Evolutionary conservation across 2,888 invertebrate genomes (phyloP).

Genomic region (Epirrita christyi): DNA sequence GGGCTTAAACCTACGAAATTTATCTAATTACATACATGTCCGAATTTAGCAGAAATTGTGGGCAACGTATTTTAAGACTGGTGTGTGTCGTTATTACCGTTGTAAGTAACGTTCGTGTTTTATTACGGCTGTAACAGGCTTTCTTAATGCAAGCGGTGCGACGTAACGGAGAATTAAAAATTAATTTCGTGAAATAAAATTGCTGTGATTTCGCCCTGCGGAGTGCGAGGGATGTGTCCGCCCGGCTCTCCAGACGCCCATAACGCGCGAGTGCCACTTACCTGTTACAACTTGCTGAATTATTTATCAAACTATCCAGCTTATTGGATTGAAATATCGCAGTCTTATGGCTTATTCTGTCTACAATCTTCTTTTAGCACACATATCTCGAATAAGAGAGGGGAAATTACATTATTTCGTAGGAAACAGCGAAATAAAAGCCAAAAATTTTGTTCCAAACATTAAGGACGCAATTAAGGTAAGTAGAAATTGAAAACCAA

Average conservation of each 20-base stretch:
- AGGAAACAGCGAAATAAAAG: neutral
- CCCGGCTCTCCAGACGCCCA: slow-evolving; percentile 64
- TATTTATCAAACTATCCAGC: slow-evolving; percentile 80
- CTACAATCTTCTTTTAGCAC: slow-evolving; percentile 55
- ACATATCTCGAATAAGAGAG: slow-evolving; percentile 8
- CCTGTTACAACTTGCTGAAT: slow-evolving; percentile 81
- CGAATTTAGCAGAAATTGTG: slow-evolving; percentile 32
- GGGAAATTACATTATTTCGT: slow-evolving; percentile 35
- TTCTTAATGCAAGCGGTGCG: slow-evolving; percentile 38
- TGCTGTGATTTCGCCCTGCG: slow-evolving; percentile 62
- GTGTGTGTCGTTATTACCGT: slow-evolving; percentile 32
- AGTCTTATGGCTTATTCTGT: slow-evolving; percentile 52
- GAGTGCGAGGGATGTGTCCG: slow-evolving; percentile 59
- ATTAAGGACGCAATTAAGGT: slow-evolving; percentile 25
- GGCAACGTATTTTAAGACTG: slow-evolving; percentile 29
- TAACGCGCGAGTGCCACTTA: slow-evolving; percentile 79
- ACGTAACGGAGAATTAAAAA: slow-evolving; percentile 63
- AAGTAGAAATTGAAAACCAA: slow-evolving; percentile 46
- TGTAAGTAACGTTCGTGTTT: slow-evolving; percentile 44
- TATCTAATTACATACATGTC: slow-evolving; percentile 45
- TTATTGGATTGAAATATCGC: slow-evolving; percentile 79
- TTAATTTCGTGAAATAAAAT: slow-evolving; percentile 71
- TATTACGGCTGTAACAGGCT: slow-evolving; percentile 27
- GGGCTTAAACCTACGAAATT: slow-evolving; percentile 39
- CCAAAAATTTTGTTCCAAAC: slow-evolving; percentile 6